Conservation (phyloP, 2,888 invertebrate species). For the Xestia ashworthii region DNA sequence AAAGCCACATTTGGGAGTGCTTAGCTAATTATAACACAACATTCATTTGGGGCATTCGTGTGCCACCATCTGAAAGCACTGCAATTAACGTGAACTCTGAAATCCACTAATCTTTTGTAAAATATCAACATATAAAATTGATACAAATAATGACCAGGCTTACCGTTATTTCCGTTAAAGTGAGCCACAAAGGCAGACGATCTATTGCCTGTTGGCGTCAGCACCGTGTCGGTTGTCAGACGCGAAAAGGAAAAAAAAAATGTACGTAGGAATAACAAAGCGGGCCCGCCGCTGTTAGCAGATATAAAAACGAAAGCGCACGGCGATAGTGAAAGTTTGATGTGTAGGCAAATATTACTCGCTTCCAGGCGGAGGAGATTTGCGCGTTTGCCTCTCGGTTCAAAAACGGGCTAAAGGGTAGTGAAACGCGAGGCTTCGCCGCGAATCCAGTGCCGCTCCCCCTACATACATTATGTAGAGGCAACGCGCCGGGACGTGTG, state of each 20-base stretch:
- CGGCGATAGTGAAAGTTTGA: constrained; percentile 90
- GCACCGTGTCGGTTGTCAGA: constrained; percentile 69
- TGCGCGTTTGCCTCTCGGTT: constrained; percentile 85
- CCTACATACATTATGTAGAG: constrained; percentile 84
- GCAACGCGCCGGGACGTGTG: constrained; percentile 75
- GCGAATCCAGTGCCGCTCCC: constrained; percentile 73
- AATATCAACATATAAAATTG: background rate
- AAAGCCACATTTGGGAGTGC: background rate
- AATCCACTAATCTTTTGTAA: background rate
- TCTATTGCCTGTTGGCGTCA: constrained; percentile 55
- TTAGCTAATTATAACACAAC: background rate
- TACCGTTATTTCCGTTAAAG: constrained; percentile 57
- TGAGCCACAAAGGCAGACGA: constrained; percentile 43
- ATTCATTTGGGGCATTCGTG: background rate
- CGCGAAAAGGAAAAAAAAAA: constrained; percentile 75
- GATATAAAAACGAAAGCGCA: constrained; percentile 90
- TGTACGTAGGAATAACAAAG: constrained; percentile 83
- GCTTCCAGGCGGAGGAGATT: constrained; percentile 88
- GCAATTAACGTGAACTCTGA: background rate
- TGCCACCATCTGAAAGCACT: background rate
- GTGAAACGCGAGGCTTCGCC: constrained; percentile 74
- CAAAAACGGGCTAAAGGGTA: constrained; percentile 83
- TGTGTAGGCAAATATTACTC: constrained; percentile 90
- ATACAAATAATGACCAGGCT: constrained; percentile 22
- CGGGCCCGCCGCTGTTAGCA: constrained; percentile 79